A percentile compares a stretch with the other conserved stretches of the same genome.
Conservation (phyloP, 1,140 invertebrate species). For the Drosophila parvula region DNA sequence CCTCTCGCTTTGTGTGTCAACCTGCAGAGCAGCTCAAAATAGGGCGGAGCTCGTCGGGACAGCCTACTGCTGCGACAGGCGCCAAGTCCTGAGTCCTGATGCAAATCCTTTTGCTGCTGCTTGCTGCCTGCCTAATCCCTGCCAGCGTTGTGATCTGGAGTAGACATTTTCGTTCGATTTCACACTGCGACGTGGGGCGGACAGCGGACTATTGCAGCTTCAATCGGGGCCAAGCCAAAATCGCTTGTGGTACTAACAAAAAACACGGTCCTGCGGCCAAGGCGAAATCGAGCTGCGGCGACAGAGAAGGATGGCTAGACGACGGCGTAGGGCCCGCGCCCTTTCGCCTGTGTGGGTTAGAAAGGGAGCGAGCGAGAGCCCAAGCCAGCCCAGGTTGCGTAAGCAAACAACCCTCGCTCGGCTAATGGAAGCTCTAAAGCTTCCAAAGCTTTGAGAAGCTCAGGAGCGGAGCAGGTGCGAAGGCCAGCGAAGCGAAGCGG, state of each 20-base stretch:
- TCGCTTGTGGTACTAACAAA: constrained; percentile 76
- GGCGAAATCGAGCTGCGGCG: constrained; percentile 11
- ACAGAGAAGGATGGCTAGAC: constrained; percentile 25
- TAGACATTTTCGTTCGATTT: constrained; percentile 40
- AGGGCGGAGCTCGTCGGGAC: constrained; percentile 44
- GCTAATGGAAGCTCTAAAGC: constrained; percentile 26
- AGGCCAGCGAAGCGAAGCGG: too few species aligned
- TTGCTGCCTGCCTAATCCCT: constrained; percentile 6
- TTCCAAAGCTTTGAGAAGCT: constrained; percentile 25
- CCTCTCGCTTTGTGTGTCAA: constrained; percentile 28
- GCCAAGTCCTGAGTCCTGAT: neutral
- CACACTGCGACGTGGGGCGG: constrained; percentile 30
- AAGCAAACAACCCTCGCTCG: constrained; percentile 46
- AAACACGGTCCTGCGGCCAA: constrained; percentile 40
- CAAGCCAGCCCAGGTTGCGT: constrained; percentile 11
- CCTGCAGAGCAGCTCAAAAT: constrained; percentile 35
- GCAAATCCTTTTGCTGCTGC: neutral
- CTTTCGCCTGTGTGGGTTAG: constrained; percentile 8
- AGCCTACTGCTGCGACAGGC: neutral
- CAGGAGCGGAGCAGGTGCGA: constrained; percentile 7
- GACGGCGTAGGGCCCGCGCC: constrained; percentile 4
- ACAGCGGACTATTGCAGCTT: constrained; percentile 26
- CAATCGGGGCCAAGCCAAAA: constrained; percentile 77
- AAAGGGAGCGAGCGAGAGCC: constrained; percentile 34
- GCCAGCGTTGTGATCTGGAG: constrained; percentile 8